A percentile compares a stretch with the other conserved stretches of the same genome.
Conservation (phyloP, 2,888 invertebrate genomes). For the Xylota sylvarum region DNA sequence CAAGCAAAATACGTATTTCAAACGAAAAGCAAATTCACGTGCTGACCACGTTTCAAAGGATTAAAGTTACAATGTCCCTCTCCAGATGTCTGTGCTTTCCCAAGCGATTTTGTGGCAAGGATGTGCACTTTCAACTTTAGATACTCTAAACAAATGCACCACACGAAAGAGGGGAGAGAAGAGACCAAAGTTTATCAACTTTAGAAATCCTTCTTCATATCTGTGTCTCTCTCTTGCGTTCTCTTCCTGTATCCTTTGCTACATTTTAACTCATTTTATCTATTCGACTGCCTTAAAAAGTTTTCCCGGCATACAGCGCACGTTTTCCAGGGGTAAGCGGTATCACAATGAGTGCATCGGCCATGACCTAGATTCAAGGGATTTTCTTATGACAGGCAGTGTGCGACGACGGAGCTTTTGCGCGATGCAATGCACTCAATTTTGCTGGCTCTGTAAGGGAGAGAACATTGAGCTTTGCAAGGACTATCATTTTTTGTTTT, state of each 20-base stretch:
- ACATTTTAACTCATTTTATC: conserved; percentile 42
- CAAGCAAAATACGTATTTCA: neutral
- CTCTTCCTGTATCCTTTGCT: conserved; percentile 17
- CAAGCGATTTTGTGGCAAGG: conserved; percentile 19
- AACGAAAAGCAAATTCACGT: conserved; percentile 50
- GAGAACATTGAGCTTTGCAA: conserved; percentile 73
- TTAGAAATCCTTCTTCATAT: conserved; percentile 14
- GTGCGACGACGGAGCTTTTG: conserved; percentile 58
- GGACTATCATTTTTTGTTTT: conserved; percentile 46
- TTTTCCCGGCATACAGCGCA: conserved; percentile 64
- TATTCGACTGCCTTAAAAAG: conserved; percentile 50
- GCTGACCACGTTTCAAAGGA: conserved; percentile 56
- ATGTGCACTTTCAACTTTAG: conserved; percentile 59
- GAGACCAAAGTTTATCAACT: conserved; percentile 56
- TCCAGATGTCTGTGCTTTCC: conserved; percentile 65
- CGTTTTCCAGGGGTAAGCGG: conserved; percentile 69
- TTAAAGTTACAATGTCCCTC: conserved; percentile 58
- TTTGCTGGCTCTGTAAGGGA: conserved; percentile 52
- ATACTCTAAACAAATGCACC: neutral
- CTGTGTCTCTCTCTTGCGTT: neutral
- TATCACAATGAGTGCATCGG: conserved; percentile 82
- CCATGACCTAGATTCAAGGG: conserved; percentile 83
- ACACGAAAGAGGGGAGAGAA: neutral
- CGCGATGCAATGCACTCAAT: conserved; percentile 74
- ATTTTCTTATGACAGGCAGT: conserved; percentile 74